Evolutionary conservation across 1,140 invertebrate genomes (phyloP).

Genomic region (Penaeus vannamei): DNA sequence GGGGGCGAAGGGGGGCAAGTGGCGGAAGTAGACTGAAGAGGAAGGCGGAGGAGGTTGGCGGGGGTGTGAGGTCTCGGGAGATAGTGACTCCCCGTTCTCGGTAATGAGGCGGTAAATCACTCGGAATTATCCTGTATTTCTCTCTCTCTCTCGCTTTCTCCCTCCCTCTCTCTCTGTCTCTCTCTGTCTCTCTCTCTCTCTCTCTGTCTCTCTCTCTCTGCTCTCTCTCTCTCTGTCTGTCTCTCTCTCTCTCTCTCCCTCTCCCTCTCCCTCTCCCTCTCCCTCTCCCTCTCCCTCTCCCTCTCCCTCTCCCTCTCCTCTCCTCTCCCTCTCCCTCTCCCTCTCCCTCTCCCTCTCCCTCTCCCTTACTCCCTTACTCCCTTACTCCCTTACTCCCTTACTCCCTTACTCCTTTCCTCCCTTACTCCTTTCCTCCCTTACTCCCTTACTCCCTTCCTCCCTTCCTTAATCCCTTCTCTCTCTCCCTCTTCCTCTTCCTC

Average conservation of each 20-base stretch:
- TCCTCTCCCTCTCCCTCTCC: too few relatives aligned
- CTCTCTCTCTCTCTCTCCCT: not conserved
- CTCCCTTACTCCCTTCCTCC: not conserved
- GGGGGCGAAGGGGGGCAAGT: not conserved
- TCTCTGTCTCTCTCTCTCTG: too few relatives aligned
- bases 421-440: not conserved
- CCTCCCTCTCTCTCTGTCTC: not conserved
- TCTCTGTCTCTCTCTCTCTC: too few relatives aligned
- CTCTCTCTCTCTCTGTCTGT: too few relatives aligned
- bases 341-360: not conserved
- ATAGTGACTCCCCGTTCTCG: not conserved
- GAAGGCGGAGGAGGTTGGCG: not conserved
- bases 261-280: not conserved
- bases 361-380: not conserved
- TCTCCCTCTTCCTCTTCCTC: not conserved
- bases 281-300: not conserved
- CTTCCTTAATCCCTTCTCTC: not conserved
- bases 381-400: not conserved
- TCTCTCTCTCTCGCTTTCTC: conserved; percentile 4
- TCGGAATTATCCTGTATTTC: conserved; percentile 7
- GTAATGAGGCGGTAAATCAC: not conserved
- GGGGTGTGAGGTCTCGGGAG: not conserved
- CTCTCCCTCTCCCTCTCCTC: too few relatives aligned
- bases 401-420: not conserved
- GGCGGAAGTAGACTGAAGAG: not conserved